Base-by-base conservation (phyloP, 2,888 invertebrate species). In the Thecophora atra region DNA sequence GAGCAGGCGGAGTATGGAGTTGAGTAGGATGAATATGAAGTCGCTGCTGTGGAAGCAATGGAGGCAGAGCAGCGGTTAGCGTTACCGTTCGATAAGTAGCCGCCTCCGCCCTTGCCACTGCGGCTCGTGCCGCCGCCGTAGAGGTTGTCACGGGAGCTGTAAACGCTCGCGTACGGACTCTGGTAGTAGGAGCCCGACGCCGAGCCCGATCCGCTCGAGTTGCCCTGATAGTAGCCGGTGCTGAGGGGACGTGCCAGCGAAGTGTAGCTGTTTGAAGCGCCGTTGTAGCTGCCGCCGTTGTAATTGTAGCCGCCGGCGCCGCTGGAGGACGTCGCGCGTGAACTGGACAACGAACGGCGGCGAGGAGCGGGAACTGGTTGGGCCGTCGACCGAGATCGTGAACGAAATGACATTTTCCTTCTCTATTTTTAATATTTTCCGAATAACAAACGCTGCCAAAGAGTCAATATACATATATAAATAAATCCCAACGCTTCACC, bases 281-380 rank as follows among this genome's bases (percentile, higher is more conserved):
- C 76, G 74, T 73, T 78, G 72, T 80, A 80, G 54, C 19, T 76
- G 66, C 13, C n/a, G 65, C 47, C 26, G 64, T 58, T 58, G 58
- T 58, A 58, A 17, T n/a, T n/a, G 47, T 19, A 30, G 71, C 78
- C 71, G 54, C 69, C 63, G 1, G 69, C 76, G 2, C 70, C 37
- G 2, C 72, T 73, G 2, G 62, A 58, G 26, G 78, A 80, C 66
- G 76, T 81, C 60, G 88, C 83, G 1, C 89, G 88, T 0, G 89
- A 88, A 71, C 89, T 89, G 84, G 84, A 90, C 73, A 82, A 87
- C 82, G 81, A 90, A 84, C 78, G 90, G 83, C 85, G 81, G 63
- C 79, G 89, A 62, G 81, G 79, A 79, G 82, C 87, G 84, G n/a
- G 87, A 79, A 73, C 87, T 82, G 87, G 86, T 75, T 77, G 88